phyloP scores from a whole-genome alignment of 2,113 vertebrate genomes.

The Calonectris borealis region DNA sequence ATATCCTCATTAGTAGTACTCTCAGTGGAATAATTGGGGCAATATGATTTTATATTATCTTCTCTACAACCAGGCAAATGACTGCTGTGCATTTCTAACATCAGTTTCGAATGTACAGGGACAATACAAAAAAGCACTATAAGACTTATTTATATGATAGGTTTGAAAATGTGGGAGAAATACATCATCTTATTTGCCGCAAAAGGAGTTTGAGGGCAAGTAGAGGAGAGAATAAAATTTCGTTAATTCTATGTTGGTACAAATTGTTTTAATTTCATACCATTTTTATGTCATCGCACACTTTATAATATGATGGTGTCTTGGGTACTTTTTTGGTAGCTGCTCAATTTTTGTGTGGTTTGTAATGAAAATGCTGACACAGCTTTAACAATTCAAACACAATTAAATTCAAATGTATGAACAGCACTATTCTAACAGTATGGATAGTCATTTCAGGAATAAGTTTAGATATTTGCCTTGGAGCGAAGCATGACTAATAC shows the following conservation, averaged over 20 bases:
- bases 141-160: neutral
- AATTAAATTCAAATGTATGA: neutral
- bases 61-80: neutral
- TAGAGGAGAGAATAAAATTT: neutral
- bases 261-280: neutral
- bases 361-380: neutral
- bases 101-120: neutral
- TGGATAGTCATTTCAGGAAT: neutral
- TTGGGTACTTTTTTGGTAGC: neutral
- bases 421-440: neutral
- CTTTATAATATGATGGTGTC: neutral
- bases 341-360: neutral
- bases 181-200: neutral
- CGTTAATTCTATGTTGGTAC: neutral
- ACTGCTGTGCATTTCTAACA: conserved; percentile 2
- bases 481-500: neutral
- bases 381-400: neutral
- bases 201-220: neutral
- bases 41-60: conserved; percentile 3
- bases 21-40: neutral
- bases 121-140: neutral
- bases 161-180: neutral
- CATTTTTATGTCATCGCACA: accelerated
- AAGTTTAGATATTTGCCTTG: neutral
- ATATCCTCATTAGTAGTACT: neutral